phyloP scores from a whole-genome alignment of 2,888 invertebrate genomes.

The Asteroscopus sphinx region DNA sequence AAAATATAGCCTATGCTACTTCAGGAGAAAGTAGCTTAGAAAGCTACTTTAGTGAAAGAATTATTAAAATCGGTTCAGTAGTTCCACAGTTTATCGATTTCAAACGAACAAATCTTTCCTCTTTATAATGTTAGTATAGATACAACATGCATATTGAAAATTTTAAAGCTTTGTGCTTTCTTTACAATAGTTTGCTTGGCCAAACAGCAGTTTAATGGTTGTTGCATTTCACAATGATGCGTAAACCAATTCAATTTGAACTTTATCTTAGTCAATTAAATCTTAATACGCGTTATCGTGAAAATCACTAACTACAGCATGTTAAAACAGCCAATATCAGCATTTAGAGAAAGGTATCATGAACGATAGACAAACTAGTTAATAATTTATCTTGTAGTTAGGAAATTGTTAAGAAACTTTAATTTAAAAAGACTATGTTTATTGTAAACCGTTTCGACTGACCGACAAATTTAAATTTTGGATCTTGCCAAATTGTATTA shows the following conservation, averaged over 20 bases:
- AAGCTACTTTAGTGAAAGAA: too few relatives aligned
- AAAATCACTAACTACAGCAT: neutral
- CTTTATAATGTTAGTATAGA: too few relatives aligned
- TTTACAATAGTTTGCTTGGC: neutral
- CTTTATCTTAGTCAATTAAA: neutral
- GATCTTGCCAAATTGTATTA: slow-evolving; percentile 79
- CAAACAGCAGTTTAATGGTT: neutral
- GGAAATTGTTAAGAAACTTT: slow-evolving; percentile 52
- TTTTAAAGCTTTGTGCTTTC: neutral
- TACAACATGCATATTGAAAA: neutral
- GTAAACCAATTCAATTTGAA: slow-evolving; percentile 1
- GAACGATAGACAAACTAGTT: slow-evolving; percentile 44
- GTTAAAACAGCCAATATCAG: slow-evolving; percentile 28
- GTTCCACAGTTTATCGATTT: too few relatives aligned
- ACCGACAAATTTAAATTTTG: slow-evolving; percentile 65
- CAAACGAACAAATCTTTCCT: too few relatives aligned
- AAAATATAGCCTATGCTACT: too few relatives aligned
- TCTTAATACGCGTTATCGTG: neutral
- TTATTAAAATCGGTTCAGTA: too few relatives aligned
- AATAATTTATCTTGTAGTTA: slow-evolving; percentile 56
- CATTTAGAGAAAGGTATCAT: slow-evolving; percentile 46
- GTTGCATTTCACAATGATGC: neutral
- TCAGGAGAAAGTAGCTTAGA: too few relatives aligned
- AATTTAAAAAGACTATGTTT: slow-evolving; percentile 67
- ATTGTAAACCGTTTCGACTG: slow-evolving; percentile 71